phyloP scores from a whole-genome alignment of 2,113 vertebrate species.

The Alethe castanea region DNA sequence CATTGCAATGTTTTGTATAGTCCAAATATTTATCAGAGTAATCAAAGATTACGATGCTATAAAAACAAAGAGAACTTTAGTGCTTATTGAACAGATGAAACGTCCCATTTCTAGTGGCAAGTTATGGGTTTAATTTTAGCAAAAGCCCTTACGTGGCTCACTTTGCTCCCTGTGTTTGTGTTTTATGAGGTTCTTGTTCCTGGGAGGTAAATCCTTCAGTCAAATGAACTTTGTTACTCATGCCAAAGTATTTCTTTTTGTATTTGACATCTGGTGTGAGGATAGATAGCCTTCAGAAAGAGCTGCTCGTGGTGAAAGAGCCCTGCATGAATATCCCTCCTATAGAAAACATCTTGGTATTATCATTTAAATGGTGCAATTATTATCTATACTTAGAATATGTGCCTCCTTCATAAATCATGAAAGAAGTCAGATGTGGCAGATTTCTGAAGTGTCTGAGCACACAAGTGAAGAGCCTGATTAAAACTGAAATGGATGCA shows the following conservation, averaged over 20 bases:
- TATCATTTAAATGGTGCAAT: constrained; percentile 62
- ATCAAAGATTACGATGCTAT: constrained; percentile 66
- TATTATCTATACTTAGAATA: constrained; percentile 33
- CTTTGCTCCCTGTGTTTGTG: constrained; percentile 37
- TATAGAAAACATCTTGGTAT: constrained; percentile 51
- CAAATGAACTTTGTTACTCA: constrained; percentile 46
- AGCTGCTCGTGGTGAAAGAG: not conserved
- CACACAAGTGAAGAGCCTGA: constrained; percentile 4
- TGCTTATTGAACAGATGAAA: constrained; percentile 66
- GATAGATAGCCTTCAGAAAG: not conserved
- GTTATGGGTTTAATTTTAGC: constrained; percentile 64
- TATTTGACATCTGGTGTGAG: constrained; percentile 56
- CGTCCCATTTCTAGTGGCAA: constrained; percentile 40
- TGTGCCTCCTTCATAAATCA: constrained; percentile 32
- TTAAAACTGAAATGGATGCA: constrained; percentile 14
- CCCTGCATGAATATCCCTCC: not conserved
- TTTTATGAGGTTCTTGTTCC: constrained; percentile 56
- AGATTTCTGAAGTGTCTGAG: constrained; percentile 33
- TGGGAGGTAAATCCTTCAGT: constrained; percentile 63
- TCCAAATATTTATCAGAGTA: constrained; percentile 72
- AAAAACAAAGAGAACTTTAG: constrained; percentile 61
- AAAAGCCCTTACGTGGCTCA: constrained; percentile 34
- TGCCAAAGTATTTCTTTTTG: constrained; percentile 29
- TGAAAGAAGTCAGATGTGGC: constrained; percentile 32
- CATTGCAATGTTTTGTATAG: constrained; percentile 40